Evolutionary conservation across 2,888 invertebrate genomes (phyloP), one percentile per base, ranked within the genome.

Genomic region (Cosmopolites sordidus): DNA sequence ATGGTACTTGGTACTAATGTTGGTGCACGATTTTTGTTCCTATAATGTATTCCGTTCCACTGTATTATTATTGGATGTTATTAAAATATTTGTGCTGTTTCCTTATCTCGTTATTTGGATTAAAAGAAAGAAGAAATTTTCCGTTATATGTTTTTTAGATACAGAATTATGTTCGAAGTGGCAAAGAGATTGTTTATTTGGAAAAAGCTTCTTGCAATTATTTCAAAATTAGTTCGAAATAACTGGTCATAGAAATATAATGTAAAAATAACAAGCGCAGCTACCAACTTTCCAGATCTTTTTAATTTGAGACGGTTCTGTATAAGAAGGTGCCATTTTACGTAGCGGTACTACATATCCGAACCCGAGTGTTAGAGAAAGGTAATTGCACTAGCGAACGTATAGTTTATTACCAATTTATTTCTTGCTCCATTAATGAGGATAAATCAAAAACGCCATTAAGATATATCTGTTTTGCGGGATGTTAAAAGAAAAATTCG

Each of bases 401-500:
- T 52, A 56, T 56, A 51, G 56, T 56, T 56, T 56, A 56, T 56
- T 56, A 56, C 56, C 52, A 47, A 56, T 56, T 56, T 56, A 56
- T 49, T 46, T 56, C 52, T 53, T 50, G 43, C 39, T 30, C 52
- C 56, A 49, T 56, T 56, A 56, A 56, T 52, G 56, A 56, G 46
- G 41, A 56, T 56, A 56, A 56, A 56, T 56, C 49, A 56, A 51
- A 48, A 51, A 46, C 48, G 16, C 45, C 48, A 44, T 53, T 53
- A 53, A 53, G 53, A 53, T 52, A 51, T 46, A 51, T 53, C 48
- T 53, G 15, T 53, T 52, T 39, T 43, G 43, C 16, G 17, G 4
- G 33, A 29, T 43, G 37, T 51, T 51, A 45, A 38, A 30, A 51
- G 45, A 51, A 42, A 46, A 33, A 33, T 33, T 33, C 33, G 33